Evolutionary conservation across 2,797 vertebrate genomes (phyloP), one percentile per base, ranked within the genome.

Genomic region (Alca torda): DNA sequence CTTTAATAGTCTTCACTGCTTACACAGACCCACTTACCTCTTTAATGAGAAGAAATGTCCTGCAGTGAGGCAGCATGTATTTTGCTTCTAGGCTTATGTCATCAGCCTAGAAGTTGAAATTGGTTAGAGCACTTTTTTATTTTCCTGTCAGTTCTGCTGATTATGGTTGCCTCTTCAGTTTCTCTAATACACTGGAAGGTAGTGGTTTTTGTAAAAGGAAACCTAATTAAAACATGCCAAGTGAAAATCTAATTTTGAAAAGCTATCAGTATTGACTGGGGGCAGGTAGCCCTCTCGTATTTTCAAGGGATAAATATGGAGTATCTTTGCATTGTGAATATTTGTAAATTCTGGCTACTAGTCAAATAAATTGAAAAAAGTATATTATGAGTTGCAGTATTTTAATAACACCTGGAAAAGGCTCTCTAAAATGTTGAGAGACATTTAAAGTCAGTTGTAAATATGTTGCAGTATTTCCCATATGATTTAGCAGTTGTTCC

Each of bases 21-120:
- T 95, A 76, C 94, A 81, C 91, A 96, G 95, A 89, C 94, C 94
- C 96, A 90, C 91, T 95, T 97, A 90, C 94, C 95, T 96, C 92
- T 97, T 93, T 96, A 96, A 97, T 96, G 96, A 97, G 95, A 87
- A 94, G 92, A 90, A 96, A 86, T 87, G 81, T 95, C 95, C 95
- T 69, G 79, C 94, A 76, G 96, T 43, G 96, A 96, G 74, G 86
- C 94, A 95, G 90, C 41, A 4, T 95, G 92, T 53, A 53, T 96
- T 97, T 95, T 96, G 88, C 93, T 96, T 87, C 95, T 41, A 79
- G 96, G 94, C 92, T 96, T 93, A 96, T 97, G 95, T 90, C 96
- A 90, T 96, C 96, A 91, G 84, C 56, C 61, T 84, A 39, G 57
- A 94, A 95, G 91, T 87, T 96, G 79, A 89, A 95, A 96, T 95